Conservation (phyloP, 1,140 invertebrate genomes). For the Lucilia cuprina region DNA sequence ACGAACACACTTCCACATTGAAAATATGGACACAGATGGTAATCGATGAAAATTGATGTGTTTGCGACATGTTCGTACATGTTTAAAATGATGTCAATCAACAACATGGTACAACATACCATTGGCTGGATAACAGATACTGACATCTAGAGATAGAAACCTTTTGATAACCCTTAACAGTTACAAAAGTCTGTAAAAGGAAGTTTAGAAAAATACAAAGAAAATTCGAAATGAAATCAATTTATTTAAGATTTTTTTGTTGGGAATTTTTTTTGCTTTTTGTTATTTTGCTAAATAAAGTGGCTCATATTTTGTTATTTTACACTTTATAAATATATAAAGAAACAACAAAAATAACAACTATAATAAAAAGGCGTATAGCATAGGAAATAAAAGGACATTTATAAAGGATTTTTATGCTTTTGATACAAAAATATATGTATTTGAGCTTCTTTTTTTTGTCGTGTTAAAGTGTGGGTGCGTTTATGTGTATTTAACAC, state of each 20-base stretch:
- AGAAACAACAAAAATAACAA: background rate
- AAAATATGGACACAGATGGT: slow-evolving; percentile 25
- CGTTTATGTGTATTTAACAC: slow-evolving; percentile 14
- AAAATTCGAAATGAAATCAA: background rate
- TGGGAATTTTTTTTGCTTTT: background rate
- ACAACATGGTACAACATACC: background rate
- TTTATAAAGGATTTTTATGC: background rate
- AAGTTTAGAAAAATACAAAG: background rate
- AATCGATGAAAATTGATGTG: slow-evolving; percentile 41
- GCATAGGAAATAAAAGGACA: background rate
- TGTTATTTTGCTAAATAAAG: background rate
- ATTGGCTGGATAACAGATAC: no score
- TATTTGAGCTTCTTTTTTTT: no score
- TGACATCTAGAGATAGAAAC: no score
- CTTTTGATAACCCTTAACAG: background rate
- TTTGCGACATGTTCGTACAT: slow-evolving; percentile 39
- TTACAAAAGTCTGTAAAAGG: background rate
- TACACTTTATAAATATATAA: background rate
- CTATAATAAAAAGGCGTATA: background rate
- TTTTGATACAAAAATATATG: background rate
- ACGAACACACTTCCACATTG: background rate
- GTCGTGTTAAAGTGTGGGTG: background rate
- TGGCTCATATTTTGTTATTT: slow-evolving; percentile 1
- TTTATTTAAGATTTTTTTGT: background rate
- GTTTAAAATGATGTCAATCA: slow-evolving; percentile 28